Evolutionary conservation across 1,140 invertebrate genomes (phyloP).

Genomic region (Chrysoperla carnea): DNA sequence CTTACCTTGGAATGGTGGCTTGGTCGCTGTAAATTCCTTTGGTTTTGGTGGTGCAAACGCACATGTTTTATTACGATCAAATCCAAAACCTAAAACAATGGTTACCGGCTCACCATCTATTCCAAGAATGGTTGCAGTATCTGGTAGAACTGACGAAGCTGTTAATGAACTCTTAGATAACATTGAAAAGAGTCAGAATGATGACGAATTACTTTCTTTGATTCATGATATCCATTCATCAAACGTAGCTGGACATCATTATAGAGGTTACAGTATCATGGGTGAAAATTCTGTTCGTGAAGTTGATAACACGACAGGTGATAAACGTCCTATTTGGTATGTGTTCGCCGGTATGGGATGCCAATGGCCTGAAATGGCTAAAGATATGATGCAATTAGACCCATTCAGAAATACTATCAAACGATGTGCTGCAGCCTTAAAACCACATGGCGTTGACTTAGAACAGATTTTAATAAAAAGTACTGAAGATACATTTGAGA

Average conservation of each 20-base stretch:
- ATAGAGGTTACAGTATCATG: constrained; percentile 60
- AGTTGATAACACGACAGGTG: constrained; percentile 18
- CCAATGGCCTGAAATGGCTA: constrained; percentile 91
- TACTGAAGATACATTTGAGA: constrained; percentile 57
- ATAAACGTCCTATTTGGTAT: constrained; percentile 74
- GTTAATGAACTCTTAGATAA: constrained; percentile 49
- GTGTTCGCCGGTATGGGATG: constrained; percentile 94
- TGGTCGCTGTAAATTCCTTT: constrained; percentile 85
- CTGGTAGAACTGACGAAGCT: constrained; percentile 71
- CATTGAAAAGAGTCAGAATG: constrained; percentile 32
- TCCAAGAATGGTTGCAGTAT: constrained; percentile 58
- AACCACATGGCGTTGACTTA: constrained; percentile 62
- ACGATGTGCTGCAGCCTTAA: constrained; percentile 53
- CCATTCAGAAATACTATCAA: constrained; percentile 61
- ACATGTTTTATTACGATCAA: constrained; percentile 69
- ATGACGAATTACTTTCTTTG: constrained; percentile 61
- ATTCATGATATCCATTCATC: constrained; percentile 53
- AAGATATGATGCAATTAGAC: constrained; percentile 62
- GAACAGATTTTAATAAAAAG: constrained; percentile 61
- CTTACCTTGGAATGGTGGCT: constrained; percentile 64
- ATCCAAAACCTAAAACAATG: constrained; percentile 47
- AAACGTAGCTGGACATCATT: constrained; percentile 49
- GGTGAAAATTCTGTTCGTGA: constrained; percentile 23
- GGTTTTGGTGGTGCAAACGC: constrained; percentile 96
- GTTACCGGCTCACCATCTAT: constrained; percentile 27